Percentiles rank a stretch among this genome's conserved stretches.
Conservation (phyloP, 1,140 invertebrate genomes). For the Leptonema lineaticorne region DNA sequence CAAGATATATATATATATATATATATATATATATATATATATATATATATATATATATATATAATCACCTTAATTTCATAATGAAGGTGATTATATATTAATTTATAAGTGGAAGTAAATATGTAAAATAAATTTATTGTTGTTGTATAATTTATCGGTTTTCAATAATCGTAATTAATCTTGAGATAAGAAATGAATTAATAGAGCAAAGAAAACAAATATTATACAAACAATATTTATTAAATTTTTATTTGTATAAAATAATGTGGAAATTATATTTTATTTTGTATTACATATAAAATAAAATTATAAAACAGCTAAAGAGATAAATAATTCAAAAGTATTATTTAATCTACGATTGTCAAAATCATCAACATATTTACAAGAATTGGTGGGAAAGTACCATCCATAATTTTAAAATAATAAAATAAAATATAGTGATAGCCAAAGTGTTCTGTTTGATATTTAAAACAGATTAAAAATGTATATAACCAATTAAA, state of each 20-base stretch:
- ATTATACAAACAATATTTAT: constrained; percentile 38
- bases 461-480: too few relatives aligned
- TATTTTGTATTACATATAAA: constrained; percentile 33
- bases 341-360: constrained; percentile 41
- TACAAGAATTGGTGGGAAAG: constrained; percentile 40
- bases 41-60: too few relatives aligned
- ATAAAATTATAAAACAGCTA: constrained; percentile 40
- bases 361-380: constrained; percentile 40
- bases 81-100: too few relatives aligned
- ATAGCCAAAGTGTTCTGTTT: neutral
- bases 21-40: too few relatives aligned
- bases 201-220: neutral
- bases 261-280: constrained; percentile 34
- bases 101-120: too few relatives aligned
- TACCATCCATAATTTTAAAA: constrained; percentile 19
- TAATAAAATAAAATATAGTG: neutral
- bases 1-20: too few relatives aligned
- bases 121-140: too few relatives aligned
- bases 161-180: too few relatives aligned
- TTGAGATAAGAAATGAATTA: too few relatives aligned
- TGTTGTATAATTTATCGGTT: too few relatives aligned
- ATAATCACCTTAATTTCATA: too few relatives aligned
- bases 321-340: constrained; percentile 40
- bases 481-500: neutral
- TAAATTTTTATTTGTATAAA: constrained; percentile 34